A percentile compares a stretch with the other conserved stretches of the same genome.
phyloP scores from a whole-genome alignment of 2,888 invertebrate genomes.

The Tromatobia lineatoria region DNA sequence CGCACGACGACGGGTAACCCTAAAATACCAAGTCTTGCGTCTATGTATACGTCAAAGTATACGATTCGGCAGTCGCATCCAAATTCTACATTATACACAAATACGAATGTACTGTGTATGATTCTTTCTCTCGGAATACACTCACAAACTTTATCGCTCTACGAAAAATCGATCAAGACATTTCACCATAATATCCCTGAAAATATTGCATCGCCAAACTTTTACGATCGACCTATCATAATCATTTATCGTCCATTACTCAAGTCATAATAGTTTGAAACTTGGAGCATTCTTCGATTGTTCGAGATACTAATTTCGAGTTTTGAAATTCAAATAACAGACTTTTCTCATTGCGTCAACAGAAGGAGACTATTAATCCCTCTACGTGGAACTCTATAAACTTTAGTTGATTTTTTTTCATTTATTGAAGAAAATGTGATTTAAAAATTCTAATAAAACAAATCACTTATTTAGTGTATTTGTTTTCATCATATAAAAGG shows the following conservation, averaged over 20 bases:
- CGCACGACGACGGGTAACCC: slow-evolving; percentile 56
- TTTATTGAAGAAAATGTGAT: neutral
- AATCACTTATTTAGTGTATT: neutral
- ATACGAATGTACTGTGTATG: neutral
- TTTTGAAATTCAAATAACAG: neutral
- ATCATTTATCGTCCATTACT: slow-evolving; percentile 52
- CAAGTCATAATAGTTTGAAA: slow-evolving; percentile 42
- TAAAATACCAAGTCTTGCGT: too few relatives aligned
- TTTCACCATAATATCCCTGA: slow-evolving; percentile 41
- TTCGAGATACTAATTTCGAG: slow-evolving; percentile 23
- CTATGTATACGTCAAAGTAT: slow-evolving; percentile 1
- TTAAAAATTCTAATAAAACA: neutral
- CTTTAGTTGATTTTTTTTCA: neutral
- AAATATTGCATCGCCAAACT: slow-evolving; percentile 11
- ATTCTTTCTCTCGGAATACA: slow-evolving; percentile 31
- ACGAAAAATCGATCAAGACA: slow-evolving; percentile 56
- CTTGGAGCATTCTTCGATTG: slow-evolving; percentile 11
- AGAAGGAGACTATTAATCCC: neutral
- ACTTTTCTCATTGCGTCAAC: neutral
- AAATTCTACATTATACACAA: slow-evolving; percentile 48
- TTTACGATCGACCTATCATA: slow-evolving; percentile 9
- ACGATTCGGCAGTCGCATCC: slow-evolving; percentile 57
- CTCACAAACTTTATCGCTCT: slow-evolving; percentile 57
- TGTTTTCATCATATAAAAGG: neutral
- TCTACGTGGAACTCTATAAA: neutral